phyloP scores from a whole-genome alignment of 1,140 invertebrate species.

The Chlorops oryzae region DNA sequence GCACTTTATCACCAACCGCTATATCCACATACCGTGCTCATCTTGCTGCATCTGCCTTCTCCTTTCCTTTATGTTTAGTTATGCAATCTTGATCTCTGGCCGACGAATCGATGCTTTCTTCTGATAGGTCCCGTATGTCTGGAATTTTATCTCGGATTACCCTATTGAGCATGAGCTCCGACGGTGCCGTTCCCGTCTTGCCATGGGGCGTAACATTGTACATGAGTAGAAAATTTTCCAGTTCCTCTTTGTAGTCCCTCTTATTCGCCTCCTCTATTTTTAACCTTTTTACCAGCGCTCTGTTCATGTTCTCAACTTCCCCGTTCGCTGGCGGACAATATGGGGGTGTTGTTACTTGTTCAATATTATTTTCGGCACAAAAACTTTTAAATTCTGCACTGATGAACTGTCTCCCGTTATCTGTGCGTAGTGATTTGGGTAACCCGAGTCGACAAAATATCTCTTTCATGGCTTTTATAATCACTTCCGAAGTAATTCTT shows the following conservation, averaged over 20 bases:
- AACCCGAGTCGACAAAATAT: slow-evolving; percentile 1
- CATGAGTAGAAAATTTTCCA: slow-evolving; percentile 6
- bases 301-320: slow-evolving; percentile 18
- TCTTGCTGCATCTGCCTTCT: neutral
- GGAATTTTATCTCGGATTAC: slow-evolving; percentile 16
- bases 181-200: slow-evolving; percentile 14
- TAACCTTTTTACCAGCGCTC: slow-evolving; percentile 3
- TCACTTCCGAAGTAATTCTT: neutral
- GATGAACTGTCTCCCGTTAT: slow-evolving; percentile 6
- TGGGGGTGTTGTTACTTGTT: slow-evolving; percentile 12
- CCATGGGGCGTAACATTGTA: slow-evolving; percentile 19
- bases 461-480: neutral
- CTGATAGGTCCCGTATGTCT: slow-evolving; percentile 10
- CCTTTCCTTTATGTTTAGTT: slow-evolving; percentile 4
- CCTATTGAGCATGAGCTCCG: slow-evolving; percentile 16
- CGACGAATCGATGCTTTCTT: slow-evolving; percentile 11
- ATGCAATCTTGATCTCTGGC: slow-evolving; percentile 9
- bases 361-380: slow-evolving; percentile 2
- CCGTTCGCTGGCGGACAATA: slow-evolving; percentile 21
- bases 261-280: slow-evolving; percentile 3
- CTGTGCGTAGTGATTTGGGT: slow-evolving; percentile 4
- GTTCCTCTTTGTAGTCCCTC: slow-evolving; percentile 7
- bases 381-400: slow-evolving; percentile 5
- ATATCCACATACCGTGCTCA: neutral
- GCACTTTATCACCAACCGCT: neutral